phyloP scores from a whole-genome alignment of 2,888 invertebrate species.

The Cryptus viduatorius region DNA sequence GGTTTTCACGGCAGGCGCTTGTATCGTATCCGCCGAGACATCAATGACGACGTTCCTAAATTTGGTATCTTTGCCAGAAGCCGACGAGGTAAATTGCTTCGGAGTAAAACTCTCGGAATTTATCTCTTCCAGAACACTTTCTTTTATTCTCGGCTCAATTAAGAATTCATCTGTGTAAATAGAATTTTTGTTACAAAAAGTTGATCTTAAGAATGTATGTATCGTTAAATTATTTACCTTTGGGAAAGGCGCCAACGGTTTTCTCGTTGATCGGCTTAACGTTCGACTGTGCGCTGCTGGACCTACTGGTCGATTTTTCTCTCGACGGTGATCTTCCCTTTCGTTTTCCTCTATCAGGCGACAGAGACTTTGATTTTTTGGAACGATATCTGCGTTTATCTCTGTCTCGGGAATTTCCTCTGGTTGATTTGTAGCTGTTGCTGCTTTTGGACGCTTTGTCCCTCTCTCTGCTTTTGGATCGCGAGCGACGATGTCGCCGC shows the following conservation, averaged over 20 bases:
- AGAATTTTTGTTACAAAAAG: slow-evolving; percentile 12
- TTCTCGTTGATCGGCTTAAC: slow-evolving; percentile 76
- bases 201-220: neutral
- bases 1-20: slow-evolving; percentile 86
- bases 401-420: slow-evolving; percentile 80
- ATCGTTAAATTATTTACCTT: slow-evolving; percentile 74
- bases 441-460: slow-evolving; percentile 74
- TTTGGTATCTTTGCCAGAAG: slow-evolving; percentile 87
- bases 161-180: slow-evolving; percentile 79
- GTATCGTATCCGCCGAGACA: slow-evolving; percentile 90
- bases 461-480: slow-evolving; percentile 80
- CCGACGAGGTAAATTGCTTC: slow-evolving; percentile 86
- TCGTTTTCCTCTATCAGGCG: slow-evolving; percentile 76
- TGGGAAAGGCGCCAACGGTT: slow-evolving; percentile 68
- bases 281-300: slow-evolving; percentile 81
- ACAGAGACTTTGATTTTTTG: slow-evolving; percentile 78
- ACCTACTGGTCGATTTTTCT: slow-evolving; percentile 82
- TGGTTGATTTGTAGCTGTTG: slow-evolving; percentile 75
- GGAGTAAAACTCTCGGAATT: slow-evolving; percentile 90
- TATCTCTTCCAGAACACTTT: slow-evolving; percentile 89
- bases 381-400: slow-evolving; percentile 78
- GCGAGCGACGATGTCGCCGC: slow-evolving; percentile 79
- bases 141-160: slow-evolving; percentile 80
- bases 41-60: slow-evolving; percentile 91
- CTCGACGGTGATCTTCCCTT: slow-evolving; percentile 79